Conservation (phyloP, 2,888 invertebrate genomes). For the Heteromyza rotundicornis region DNA sequence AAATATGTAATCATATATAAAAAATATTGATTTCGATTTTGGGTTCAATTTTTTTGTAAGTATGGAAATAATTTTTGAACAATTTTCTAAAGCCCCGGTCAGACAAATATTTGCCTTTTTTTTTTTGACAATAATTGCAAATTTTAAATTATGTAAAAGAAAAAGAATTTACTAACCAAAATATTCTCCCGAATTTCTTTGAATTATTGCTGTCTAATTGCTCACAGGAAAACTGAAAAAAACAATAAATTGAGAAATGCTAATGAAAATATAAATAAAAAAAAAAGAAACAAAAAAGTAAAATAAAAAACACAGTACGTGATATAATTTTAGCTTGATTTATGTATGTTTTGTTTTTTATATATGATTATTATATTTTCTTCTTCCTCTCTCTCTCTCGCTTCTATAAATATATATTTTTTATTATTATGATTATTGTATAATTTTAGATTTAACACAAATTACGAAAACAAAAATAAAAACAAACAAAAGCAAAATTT, state of each 20-base stretch:
- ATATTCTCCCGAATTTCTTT: no score
- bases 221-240: neutral
- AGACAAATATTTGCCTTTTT: no score
- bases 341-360: slow-evolving; percentile 2
- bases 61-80: no score
- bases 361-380: neutral
- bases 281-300: neutral
- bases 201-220: no score
- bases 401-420: neutral
- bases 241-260: neutral
- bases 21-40: neutral
- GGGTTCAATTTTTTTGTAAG: neutral
- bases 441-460: slow-evolving; percentile 1
- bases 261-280: neutral
- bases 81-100: no score
- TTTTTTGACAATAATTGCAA: no score
- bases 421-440: neutral
- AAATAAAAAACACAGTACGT: slow-evolving; percentile 1
- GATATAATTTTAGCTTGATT: slow-evolving; percentile 2
- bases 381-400: neutral
- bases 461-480: neutral
- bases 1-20: neutral
- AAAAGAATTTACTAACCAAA: no score
- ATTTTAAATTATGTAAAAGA: no score
- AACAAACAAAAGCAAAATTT: neutral